Evolutionary conservation across 2,113 vertebrate genomes (phyloP), one percentile per base, ranked within the genome.

Genomic region (Syrrhaptes paradoxus): DNA sequence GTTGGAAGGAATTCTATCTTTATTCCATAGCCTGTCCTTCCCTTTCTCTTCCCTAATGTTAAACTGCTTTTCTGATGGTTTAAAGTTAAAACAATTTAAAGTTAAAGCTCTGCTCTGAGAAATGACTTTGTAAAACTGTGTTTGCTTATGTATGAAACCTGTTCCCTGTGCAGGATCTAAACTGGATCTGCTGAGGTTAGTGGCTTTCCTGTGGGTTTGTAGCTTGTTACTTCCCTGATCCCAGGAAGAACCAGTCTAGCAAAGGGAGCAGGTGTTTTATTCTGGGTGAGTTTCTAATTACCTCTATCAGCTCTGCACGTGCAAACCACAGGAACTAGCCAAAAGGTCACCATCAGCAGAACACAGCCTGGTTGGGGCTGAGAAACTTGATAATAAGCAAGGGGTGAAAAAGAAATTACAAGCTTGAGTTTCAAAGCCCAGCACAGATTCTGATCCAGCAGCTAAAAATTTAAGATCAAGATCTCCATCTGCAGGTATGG

Each of bases 161-260:
- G 57, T 80, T 94, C 59, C 34, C 36, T 80, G 59, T 59, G 55
- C 10, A 43, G 91, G 75, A 90, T 79, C 74, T 85, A 61, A 76
- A 54, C 18, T 87, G 67, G 93, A 91, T 73, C 91, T 91, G 85
- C 75, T 93, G 92, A 94, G 82, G 72, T 85, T 88, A 72, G 91
- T 67, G 80, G 34, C 79, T 88, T 25, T 78, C 57, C 63, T 32
- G 34, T 5, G 16, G 68, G 54, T 73, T 95, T 75, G 62, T 65
- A 61, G 75, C 75, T 65, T 85, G 41, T 58, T 49, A 70, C 62
- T 88, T 76, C 76, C 84, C 80, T 57, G 66, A 81, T 67, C 15
- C 10, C 90, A 88, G 67, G 68, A 75, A 86, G 77, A 96, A 89
- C 95, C 73, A 82, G 94, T 89, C 73, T 54, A 81, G 91, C 95